Base-by-base conservation (phyloP, 2,888 invertebrate genomes). In the Chaetogeoica ovagalla region DNA sequence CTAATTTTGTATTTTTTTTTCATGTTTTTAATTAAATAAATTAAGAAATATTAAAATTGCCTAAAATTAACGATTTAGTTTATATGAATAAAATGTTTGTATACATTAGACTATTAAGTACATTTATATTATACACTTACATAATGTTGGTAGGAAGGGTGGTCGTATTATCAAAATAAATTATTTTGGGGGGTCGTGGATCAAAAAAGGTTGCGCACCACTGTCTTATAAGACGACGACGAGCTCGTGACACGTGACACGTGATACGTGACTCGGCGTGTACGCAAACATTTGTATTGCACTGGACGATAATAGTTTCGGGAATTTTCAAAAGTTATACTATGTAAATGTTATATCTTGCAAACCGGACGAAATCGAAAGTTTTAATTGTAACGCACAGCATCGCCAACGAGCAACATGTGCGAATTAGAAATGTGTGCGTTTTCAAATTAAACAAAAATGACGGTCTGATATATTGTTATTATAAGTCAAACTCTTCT, bases 171-270 rank as follows among this genome's bases (percentile, higher is more conserved):
- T n/a, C n/a, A n/a, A n/a, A n/a, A n/a, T n/a, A n/a, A n/a, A n/a
- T n/a, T n/a, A n/a, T n/a, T n/a, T n/a, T n/a, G n/a, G 21, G 57
- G 11, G 3, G 63, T 63, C 63, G 52, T 63, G 73, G 52, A 73
- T 63, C 63, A 52, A 65, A 74, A 65, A 65, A 65, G 37, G 65
- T 65, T 39, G 65, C 65, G 55, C 63, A 73, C 63, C 73, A 63
- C 55, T 19, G 74, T 30, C 30, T n/a, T n/a, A 43, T 1, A 43
- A 43, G 11, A 43, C 43, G 4, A 43, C 43, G 43, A 43, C 11
- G 43, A 43, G 1, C 43, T 43, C 43, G 11, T 43, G 43, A 43
- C 43, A 43, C 11, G 43, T 43, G 43, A 13, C 52, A 21, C n/a
- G 39, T 43, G 39, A n/a, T 66, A 21, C 15, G 39, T 43, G 15